phyloP scores from a whole-genome alignment of 2,113 vertebrate species.

The Chionis minor region DNA sequence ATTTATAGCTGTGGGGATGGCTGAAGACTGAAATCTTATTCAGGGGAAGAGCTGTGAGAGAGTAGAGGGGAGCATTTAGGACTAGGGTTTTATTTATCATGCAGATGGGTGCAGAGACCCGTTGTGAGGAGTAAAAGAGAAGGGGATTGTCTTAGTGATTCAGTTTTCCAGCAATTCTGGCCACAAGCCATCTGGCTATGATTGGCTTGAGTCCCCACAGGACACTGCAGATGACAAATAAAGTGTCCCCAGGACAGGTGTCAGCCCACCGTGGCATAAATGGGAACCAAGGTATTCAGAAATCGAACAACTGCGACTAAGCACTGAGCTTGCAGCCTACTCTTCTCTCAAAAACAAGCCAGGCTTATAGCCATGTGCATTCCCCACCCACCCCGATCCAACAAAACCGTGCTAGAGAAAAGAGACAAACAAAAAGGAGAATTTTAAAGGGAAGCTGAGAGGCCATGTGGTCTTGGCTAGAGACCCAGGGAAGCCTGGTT shows the following conservation, averaged over 20 bases:
- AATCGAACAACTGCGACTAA: neutral
- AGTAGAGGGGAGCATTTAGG: neutral
- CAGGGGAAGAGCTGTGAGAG: neutral
- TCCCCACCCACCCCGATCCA: neutral
- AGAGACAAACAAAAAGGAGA: neutral
- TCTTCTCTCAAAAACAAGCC: neutral
- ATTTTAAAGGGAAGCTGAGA: neutral
- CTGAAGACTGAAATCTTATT: neutral
- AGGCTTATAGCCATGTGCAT: neutral
- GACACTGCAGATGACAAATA: constrained; percentile 20
- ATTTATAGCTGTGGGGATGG: constrained; percentile 13
- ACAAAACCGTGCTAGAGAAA: neutral
- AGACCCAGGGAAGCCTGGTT: neutral
- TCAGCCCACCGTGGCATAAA: neutral
- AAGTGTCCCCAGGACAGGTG: constrained; percentile 39
- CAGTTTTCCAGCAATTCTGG: constrained; percentile 38
- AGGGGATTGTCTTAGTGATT: neutral
- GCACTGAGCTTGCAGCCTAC: neutral
- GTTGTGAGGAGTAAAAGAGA: constrained; percentile 12
- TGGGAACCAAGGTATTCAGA: neutral
- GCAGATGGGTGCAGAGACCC: neutral
- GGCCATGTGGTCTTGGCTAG: neutral
- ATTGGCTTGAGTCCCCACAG: neutral
- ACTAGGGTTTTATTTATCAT: neutral
- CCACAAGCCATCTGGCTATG: constrained; percentile 17